These are phyloP conservation scores for Dione juno DNA, from an alignment of 2,888 invertebrate genomes.

Conservation along the genomic window DNA sequence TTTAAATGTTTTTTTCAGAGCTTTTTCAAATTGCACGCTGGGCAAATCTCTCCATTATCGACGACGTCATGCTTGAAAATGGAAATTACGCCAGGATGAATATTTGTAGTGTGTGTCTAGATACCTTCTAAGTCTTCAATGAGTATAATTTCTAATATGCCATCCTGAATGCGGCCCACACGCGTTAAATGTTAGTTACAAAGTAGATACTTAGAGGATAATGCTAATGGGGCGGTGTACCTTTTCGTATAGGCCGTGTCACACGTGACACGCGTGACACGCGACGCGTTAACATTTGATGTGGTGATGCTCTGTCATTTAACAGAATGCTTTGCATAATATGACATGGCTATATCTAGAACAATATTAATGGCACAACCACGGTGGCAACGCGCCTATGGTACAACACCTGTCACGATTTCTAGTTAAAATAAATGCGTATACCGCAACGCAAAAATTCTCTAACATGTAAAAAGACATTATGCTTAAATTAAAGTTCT, in stretches of 20 bases:
- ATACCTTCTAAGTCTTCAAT: not conserved
- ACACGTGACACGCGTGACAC: not conserved
- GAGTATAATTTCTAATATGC: not conserved
- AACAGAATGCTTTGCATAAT: not conserved
- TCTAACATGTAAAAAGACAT: not conserved
- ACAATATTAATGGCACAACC: not conserved
- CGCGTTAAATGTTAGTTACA: slow-evolving; percentile 1
- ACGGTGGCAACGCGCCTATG: not conserved
- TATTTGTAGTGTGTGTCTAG: no score
- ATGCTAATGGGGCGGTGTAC: slow-evolving; percentile 5
- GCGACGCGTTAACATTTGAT: slow-evolving; percentile 17
- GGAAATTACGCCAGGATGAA: no score
- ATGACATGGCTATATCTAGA: not conserved
- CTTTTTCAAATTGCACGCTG: no score
- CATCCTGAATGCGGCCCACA: not conserved
- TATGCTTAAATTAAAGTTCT: no score
- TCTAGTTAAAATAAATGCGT: not conserved
- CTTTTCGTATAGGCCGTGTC: slow-evolving; percentile 7
- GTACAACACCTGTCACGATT: not conserved
- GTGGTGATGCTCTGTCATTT: not conserved
- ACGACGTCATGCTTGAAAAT: no score
- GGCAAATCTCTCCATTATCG: no score
- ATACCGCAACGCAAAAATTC: not conserved
- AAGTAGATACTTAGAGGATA: slow-evolving; percentile 9
- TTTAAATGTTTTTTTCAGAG: no score